These are phyloP conservation scores for Megaustenia siamemsis DNA, from an alignment of 2,888 invertebrate genomes.

Conservation along the genomic window DNA sequence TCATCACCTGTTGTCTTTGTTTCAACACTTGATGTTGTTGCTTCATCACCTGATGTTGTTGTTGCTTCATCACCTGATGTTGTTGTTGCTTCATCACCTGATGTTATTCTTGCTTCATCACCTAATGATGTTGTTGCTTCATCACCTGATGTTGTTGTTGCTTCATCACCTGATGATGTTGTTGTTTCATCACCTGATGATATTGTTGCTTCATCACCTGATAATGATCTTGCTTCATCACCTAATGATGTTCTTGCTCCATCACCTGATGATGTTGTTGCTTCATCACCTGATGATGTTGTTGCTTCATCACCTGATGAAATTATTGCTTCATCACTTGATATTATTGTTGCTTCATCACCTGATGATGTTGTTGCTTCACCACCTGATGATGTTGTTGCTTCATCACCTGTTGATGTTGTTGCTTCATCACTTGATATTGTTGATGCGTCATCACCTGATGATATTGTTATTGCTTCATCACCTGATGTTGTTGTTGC, in stretches of 20 bases:
- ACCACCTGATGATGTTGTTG: neutral
- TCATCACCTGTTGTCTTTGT: neutral
- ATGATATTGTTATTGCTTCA: neutral
- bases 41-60: neutral
- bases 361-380: neutral
- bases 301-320: neutral
- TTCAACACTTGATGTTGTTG: neutral
- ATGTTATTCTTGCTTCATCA: constrained; percentile 4
- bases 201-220: neutral
- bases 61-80: neutral
- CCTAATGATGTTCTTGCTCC: neutral
- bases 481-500: neutral
- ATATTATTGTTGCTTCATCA: neutral
- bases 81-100: neutral
- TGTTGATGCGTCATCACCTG: neutral
- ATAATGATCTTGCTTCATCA: neutral
- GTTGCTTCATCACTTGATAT: neutral
- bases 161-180: constrained; percentile 3
- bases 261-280: neutral
- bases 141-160: constrained; percentile 1
- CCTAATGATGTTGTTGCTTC: neutral
- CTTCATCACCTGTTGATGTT: neutral
- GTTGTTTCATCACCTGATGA: neutral
- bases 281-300: neutral
- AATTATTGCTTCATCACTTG: neutral